Base-by-base conservation (phyloP, 2,113 vertebrate genomes). In the Suricata suricatta region DNA sequence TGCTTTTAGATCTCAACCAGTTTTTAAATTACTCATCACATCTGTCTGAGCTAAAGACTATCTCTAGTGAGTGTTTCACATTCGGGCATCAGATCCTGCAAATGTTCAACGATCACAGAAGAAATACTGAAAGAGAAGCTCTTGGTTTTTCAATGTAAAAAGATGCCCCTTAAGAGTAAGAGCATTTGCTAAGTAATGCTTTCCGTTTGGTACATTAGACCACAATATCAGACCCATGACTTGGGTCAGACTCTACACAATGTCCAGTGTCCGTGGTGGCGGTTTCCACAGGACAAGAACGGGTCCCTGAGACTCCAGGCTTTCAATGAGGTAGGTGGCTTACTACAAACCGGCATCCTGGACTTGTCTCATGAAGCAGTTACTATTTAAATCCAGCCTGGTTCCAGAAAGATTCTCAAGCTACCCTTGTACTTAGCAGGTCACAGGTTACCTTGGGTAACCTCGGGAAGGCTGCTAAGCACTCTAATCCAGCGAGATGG, bases 11-110 rank as follows among this genome's bases (percentile, higher is more conserved):
- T 47, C 54, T 47, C 35, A 31, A 60, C 41, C 25, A 47, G 79
- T 66, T 95, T 96, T 71, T 71, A 64, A 92, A 92, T 93, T 86
- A 84, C 80, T 88, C 41, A 31, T 84, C 92, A 76, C 57, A 76
- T 84, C 95, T 93, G 72, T 89, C 52, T 77, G n/a, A 41, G 86
- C 88, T 82, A 41, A 92, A 97, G 76, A 92, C 64, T 66, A 72
- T 85, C 35, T 44, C 52, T 35, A 50, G 82, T 21, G 63, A 66
- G 27, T 35, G 57, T 82, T 85, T 92, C 83, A 82, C 74, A 54
- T 52, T 27, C 52, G 33, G 72, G 52, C 50, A 71, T 72, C 52
- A 35, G 35, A 29, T 60, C 10, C 69, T 71, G 60, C 54, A 23
- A 90, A 79, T 63, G 57, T n/a, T 92, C 63, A 74, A n/a, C 9